Conservation (phyloP, 2,888 invertebrate species). For the Harpalus rubripes region DNA sequence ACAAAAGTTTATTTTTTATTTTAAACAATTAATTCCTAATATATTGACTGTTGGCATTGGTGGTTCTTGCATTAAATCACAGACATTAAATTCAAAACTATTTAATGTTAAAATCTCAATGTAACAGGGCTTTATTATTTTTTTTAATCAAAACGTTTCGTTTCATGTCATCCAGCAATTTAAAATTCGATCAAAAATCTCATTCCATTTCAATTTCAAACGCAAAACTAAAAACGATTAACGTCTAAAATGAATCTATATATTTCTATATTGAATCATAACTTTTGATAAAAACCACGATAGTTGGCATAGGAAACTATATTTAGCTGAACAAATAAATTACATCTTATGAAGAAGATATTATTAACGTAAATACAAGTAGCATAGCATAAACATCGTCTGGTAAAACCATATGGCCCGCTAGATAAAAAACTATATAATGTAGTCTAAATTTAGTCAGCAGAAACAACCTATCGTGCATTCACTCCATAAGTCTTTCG, state of each 20-base stretch:
- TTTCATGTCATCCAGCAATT: constrained; percentile 42
- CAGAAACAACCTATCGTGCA: neutral
- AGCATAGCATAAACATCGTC: constrained; percentile 45
- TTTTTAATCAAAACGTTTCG: constrained; percentile 13
- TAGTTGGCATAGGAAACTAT: constrained; percentile 9
- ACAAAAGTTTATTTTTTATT: too few species aligned
- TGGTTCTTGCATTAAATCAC: neutral
- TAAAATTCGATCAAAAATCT: constrained; percentile 52
- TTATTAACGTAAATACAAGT: constrained; percentile 54
- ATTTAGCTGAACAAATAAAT: constrained; percentile 61
- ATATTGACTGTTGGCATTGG: too few species aligned
- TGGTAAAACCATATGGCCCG: constrained; percentile 44
- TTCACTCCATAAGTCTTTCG: constrained; percentile 11
- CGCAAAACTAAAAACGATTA: constrained; percentile 53
- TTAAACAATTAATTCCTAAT: too few species aligned
- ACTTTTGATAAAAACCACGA: neutral
- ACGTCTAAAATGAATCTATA: constrained; percentile 19
- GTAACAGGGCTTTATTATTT: neutral
- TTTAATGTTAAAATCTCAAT: neutral
- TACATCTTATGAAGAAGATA: constrained; percentile 57
- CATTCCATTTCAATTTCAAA: constrained; percentile 51
- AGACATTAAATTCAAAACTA: neutral
- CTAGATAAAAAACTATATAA: constrained; percentile 12
- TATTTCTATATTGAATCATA: constrained; percentile 34
- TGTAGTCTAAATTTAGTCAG: constrained; percentile 49